Base-by-base conservation (phyloP, 2,888 invertebrate genomes). In the Ophion ventricosus region DNA sequence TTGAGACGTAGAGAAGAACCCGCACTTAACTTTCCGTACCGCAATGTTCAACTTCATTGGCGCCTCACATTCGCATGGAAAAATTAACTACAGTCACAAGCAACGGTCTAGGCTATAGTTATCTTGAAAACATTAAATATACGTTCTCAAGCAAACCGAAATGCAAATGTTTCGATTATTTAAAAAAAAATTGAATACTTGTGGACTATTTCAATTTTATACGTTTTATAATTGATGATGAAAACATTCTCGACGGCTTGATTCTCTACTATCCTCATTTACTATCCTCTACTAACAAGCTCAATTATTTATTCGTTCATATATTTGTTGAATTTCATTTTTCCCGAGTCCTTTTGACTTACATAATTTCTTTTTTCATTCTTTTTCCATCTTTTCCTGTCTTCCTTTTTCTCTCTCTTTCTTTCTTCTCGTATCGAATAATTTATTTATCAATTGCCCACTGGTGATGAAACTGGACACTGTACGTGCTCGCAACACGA, bases 381-480 rank as follows among this genome's bases (percentile, higher is more conserved):
- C 8, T 43, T 10, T 66, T 69, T n/a, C 25, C 49, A 43, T 43
- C 14, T 0, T 26, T 26, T 26, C 23, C 61, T 72, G 0, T 72
- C 25, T 35, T 25, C 57, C 35, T 54, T 70, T 67, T 56, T 83
- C 77, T 85, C 76, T 66, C 57, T 63, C 72, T 74, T 29, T 74
- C 43, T 87, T 86, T 82, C 85, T 85, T 82, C 86, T 84, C 88
- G 85, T 83, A 83, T 86, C 85, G 85, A 85, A 85, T 87, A 87
- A 89, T 85, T 87, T 82, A 87, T 87, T 86, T 87, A 80, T 80
- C 86, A 85, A 86, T 85, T 87, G 87, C 88, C 86, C 86, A 83
- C 85, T 91, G 78, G 67, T 78, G 73, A 70, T 61, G 74, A 78
- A 82, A 78, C 74, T 78, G 91, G 91, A 91, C 87, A 70, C 73